Evolutionary conservation across 2,113 vertebrate genomes (phyloP).

Genomic region (Neogale vison): DNA sequence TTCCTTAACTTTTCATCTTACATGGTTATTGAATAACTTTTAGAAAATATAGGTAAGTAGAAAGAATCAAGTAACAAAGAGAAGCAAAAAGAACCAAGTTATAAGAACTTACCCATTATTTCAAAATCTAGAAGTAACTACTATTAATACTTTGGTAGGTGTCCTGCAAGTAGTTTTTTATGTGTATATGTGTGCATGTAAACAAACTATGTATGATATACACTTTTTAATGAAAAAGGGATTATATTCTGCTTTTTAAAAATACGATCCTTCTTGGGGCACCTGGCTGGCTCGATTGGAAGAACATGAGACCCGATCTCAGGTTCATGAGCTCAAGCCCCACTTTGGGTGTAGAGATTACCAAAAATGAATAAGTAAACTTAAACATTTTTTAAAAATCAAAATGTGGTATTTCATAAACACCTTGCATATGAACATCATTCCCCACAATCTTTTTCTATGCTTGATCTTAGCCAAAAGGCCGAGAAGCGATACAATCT

Average conservation of each 20-base stretch:
- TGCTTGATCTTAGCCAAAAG: too few relatives aligned
- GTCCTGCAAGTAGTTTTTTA: background rate
- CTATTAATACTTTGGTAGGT: background rate
- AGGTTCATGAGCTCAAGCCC: background rate
- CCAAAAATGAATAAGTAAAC: background rate
- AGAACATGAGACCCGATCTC: background rate
- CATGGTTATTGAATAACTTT: background rate
- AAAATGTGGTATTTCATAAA: background rate
- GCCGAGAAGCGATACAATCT: too few relatives aligned
- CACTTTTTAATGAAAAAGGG: background rate
- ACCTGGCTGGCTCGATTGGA: background rate
- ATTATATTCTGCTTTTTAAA: background rate
- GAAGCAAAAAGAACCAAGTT: background rate
- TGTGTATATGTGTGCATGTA: background rate
- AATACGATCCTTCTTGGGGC: background rate
- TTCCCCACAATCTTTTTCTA: background rate
- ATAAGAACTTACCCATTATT: background rate
- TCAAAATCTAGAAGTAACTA: background rate
- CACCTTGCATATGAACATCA: background rate
- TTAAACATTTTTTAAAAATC: background rate
- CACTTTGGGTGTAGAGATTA: background rate
- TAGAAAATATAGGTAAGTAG: background rate
- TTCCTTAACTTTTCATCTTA: background rate
- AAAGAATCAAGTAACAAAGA: background rate
- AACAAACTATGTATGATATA: background rate